These are phyloP conservation scores for Caenorhabditis imperialis DNA, from an alignment of 2,888 invertebrate genomes.

Conservation along the genomic window DNA sequence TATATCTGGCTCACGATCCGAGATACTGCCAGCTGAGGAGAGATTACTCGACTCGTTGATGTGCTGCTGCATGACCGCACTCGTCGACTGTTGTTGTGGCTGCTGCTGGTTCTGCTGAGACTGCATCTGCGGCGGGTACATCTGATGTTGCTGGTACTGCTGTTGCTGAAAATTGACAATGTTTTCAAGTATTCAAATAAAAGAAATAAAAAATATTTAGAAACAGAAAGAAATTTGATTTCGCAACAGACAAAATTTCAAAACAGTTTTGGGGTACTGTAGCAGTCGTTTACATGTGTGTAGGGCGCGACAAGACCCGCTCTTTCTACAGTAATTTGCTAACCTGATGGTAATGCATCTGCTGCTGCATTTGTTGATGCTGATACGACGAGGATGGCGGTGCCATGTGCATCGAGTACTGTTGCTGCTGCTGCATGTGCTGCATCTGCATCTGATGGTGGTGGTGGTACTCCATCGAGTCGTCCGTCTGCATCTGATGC, in stretches of 20 bases:
- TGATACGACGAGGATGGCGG: constrained; percentile 27
- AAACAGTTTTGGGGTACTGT: neutral
- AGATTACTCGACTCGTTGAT: constrained; percentile 65
- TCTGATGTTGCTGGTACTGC: constrained; percentile 44
- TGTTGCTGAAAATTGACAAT: constrained; percentile 11
- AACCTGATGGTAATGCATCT: constrained; percentile 46
- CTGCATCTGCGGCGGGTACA: constrained; percentile 45
- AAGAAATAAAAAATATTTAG: too few species aligned
- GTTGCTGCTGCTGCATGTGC: constrained; percentile 43
- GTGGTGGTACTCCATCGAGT: constrained; percentile 36
- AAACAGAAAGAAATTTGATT: too few species aligned
- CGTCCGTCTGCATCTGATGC: constrained; percentile 35
- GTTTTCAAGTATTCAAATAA: too few species aligned
- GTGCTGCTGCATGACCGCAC: constrained; percentile 33
- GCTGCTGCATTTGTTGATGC: constrained; percentile 46
- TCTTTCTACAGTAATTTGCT: too few species aligned
- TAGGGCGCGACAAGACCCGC: neutral
- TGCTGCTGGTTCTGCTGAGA: constrained; percentile 21
- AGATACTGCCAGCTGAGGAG: constrained; percentile 65
- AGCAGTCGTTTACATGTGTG: too few species aligned
- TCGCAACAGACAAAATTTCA: neutral
- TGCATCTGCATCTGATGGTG: constrained; percentile 48
- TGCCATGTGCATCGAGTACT: constrained; percentile 36
- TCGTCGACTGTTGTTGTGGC: constrained; percentile 11
- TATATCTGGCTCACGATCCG: constrained; percentile 61